Percentiles rank a stretch among this genome's conserved stretches.
These are phyloP conservation scores for Pyrgilauda ruficollis DNA, from an alignment of 2,113 vertebrate genomes.

Conservation along the genomic window DNA sequence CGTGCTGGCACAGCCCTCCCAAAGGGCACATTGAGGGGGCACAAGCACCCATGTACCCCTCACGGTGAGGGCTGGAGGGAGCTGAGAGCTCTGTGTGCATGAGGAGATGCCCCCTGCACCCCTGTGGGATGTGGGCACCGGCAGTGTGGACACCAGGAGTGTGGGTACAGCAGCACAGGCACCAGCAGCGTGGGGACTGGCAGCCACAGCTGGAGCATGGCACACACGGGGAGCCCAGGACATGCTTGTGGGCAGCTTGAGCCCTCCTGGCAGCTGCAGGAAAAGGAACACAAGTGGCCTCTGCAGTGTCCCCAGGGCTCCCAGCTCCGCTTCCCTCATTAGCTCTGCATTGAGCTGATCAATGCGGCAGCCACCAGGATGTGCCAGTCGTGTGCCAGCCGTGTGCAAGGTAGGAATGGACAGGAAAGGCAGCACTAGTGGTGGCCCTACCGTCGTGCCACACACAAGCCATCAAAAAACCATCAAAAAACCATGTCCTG, in stretches of 20 bases:
- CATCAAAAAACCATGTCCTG: accelerated
- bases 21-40: accelerated
- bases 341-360: not conserved
- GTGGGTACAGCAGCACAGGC: not conserved
- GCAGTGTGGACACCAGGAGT: not conserved
- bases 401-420: not conserved
- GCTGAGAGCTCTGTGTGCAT: not conserved
- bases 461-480: too few species aligned
- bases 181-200: not conserved
- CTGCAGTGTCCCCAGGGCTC: not conserved
- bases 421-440: not conserved
- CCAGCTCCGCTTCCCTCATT: accelerated
- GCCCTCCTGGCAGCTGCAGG: not conserved
- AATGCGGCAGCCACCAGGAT: not conserved
- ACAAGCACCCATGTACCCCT: not conserved
- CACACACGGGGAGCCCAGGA: not conserved
- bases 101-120: too few species aligned
- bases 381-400: not conserved
- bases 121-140: not conserved
- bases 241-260: not conserved
- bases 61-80: not conserved
- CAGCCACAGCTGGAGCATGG: not conserved
- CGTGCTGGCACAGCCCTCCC: not conserved
- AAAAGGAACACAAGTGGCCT: not conserved
- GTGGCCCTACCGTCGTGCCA: not conserved